Evolutionary conservation across 2,888 invertebrate species (phyloP), one percentile per base, ranked within the genome.

Genomic region (Callosobruchus maculatus): DNA sequence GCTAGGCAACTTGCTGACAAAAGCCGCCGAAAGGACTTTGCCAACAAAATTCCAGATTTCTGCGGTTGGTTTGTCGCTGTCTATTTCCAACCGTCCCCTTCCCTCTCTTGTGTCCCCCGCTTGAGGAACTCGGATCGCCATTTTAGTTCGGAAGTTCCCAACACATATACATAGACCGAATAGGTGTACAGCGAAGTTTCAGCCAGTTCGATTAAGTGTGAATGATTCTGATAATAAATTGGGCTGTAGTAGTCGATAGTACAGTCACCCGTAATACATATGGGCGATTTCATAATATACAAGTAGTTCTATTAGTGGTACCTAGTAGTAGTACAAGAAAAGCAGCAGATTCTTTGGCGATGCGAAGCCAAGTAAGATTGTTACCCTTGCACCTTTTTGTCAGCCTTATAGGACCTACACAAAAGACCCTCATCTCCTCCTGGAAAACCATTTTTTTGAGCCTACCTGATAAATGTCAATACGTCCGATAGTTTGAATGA

Each of bases 21-120:
- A 68, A 68, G 68, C 68, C 49, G 49, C 22, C 68, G 68, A 68
- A 68, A 68, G 68, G 68, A 68, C 68, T 68, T 68, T 68, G 68
- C 22, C 68, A 68, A 68, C 68, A 68, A 68, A 49, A 49, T 49
- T 49, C 49, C 49, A 49, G 13, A 49, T 49, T 49, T 49, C 49
- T 49, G 49, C 49, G 49, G 49, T 49, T 49, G 49, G 49, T 49
- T 49, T 49, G 49, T 49, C 13, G 49, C 49, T 49, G 49, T 49
- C 49, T 49, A 49, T 49, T 18, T 49, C 49, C 13, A 5, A 1
- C 13, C 1, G 9, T 18, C 49, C 13, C 49, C 7, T 49, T 13
- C 49, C 49, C 49, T 49, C 13, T 26, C 49, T 49, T 49, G 18
- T 7, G 13, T n/a, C 49, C 49, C 49, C 49, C 49, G 18, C 7